Conservation (phyloP, 2,888 invertebrate genomes). For the Euphydryas editha region DNA sequence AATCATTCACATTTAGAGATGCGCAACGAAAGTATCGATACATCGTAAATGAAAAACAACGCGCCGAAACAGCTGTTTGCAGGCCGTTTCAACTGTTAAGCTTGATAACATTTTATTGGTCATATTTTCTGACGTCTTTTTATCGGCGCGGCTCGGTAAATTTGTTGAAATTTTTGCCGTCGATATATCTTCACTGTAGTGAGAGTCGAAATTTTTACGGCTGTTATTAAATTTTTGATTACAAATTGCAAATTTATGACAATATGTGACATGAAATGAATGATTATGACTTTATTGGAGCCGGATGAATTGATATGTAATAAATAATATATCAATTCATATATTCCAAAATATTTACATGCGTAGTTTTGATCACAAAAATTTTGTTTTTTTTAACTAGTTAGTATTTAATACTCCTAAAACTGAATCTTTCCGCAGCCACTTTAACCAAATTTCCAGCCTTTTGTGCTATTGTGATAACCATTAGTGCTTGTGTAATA, state of each 20-base stretch:
- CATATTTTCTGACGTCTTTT: conserved; percentile 1
- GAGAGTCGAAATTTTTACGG: not conserved
- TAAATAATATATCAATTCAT: too few species aligned
- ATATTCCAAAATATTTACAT: too few species aligned
- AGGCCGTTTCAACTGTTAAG: conserved; percentile 2
- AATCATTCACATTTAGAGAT: not conserved
- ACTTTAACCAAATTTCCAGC: too few species aligned
- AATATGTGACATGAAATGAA: not conserved
- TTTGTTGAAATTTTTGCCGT: not conserved
- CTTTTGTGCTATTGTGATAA: too few species aligned
- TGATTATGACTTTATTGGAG: not conserved
- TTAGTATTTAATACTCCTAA: too few species aligned
- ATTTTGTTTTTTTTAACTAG: too few species aligned
- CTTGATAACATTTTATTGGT: conserved; percentile 13
- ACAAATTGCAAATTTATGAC: conserved; percentile 6
- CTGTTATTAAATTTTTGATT: not conserved
- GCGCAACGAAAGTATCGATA: conserved; percentile 13
- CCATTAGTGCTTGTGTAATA: too few species aligned
- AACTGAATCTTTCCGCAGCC: too few species aligned
- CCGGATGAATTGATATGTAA: too few species aligned
- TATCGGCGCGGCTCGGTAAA: conserved; percentile 1
- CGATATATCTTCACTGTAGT: not conserved
- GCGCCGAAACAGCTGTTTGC: conserved; percentile 18
- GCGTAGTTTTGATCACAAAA: too few species aligned
- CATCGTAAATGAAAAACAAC: conserved; percentile 18